A percentile compares a stretch with the other conserved stretches of the same genome.
Conservation (phyloP, 2,113 vertebrate species). For the Mellivora capensis region DNA sequence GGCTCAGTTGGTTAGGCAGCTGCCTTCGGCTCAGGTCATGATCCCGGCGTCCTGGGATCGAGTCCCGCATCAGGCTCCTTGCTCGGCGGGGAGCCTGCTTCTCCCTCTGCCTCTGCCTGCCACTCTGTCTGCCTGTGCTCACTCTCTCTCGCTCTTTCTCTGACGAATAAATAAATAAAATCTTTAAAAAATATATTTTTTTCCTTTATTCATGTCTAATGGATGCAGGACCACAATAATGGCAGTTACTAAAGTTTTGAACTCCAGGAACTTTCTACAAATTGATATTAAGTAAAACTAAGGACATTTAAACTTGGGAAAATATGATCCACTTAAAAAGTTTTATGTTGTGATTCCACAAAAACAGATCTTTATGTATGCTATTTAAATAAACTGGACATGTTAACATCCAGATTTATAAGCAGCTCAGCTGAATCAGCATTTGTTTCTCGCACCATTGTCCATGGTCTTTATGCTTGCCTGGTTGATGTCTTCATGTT, state of each 20-base stretch:
- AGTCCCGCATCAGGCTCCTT: no score
- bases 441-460: neutral
- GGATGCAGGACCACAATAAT: slow-evolving; percentile 61
- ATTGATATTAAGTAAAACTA: neutral
- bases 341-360: neutral
- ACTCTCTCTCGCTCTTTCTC: no score
- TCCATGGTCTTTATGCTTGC: neutral
- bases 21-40: no score
- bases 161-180: no score
- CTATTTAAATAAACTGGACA: neutral
- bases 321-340: neutral
- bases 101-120: no score
- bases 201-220: slow-evolving; percentile 38
- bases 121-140: no score
- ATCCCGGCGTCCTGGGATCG: no score
- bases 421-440: neutral
- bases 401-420: neutral
- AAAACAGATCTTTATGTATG: neutral
- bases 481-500: neutral
- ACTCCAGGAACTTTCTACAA: neutral
- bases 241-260: slow-evolving; percentile 56
- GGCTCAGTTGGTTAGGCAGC: no score
- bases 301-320: neutral
- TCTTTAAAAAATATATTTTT: no score
- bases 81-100: no score